Evolutionary conservation across 2,113 vertebrate genomes (phyloP).

Genomic region (Oenanthe melanoleuca): DNA sequence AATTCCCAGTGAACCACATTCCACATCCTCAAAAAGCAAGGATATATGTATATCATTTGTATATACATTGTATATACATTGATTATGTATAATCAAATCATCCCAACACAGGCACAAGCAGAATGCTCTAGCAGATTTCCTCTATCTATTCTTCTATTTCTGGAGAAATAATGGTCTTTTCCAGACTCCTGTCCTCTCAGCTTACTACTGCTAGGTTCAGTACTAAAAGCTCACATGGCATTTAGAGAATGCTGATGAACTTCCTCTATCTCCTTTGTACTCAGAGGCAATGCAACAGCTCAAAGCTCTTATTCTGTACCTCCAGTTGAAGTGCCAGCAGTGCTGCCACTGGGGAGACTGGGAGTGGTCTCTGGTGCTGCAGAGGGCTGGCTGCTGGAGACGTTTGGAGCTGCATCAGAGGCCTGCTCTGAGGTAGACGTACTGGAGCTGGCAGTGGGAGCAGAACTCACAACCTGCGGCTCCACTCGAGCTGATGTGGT

Average conservation of each 20-base stretch:
- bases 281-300: background rate
- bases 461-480: slow-evolving; percentile 83
- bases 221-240: background rate
- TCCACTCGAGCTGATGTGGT: slow-evolving; percentile 86
- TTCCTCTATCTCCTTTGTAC: background rate
- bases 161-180: background rate
- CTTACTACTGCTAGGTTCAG: background rate
- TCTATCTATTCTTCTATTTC: background rate
- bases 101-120: background rate
- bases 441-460: slow-evolving; percentile 76
- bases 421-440: slow-evolving; percentile 92
- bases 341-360: slow-evolving; percentile 76
- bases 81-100: background rate
- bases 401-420: slow-evolving; percentile 81
- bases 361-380: slow-evolving; percentile 80
- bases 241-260: background rate
- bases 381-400: slow-evolving; percentile 83
- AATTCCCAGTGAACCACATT: background rate
- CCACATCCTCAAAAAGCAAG: background rate
- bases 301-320: slow-evolving; percentile 70
- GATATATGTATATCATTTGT: too few relatives aligned
- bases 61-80: too few relatives aligned
- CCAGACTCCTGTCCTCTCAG: background rate
- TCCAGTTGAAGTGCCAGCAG: slow-evolving; percentile 79
- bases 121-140: background rate